A percentile compares a stretch with the other conserved stretches of the same genome.
These are phyloP conservation scores for Halocynthia roretzi DNA, from an alignment of 23 tunicate species.

Conservation along the genomic window DNA sequence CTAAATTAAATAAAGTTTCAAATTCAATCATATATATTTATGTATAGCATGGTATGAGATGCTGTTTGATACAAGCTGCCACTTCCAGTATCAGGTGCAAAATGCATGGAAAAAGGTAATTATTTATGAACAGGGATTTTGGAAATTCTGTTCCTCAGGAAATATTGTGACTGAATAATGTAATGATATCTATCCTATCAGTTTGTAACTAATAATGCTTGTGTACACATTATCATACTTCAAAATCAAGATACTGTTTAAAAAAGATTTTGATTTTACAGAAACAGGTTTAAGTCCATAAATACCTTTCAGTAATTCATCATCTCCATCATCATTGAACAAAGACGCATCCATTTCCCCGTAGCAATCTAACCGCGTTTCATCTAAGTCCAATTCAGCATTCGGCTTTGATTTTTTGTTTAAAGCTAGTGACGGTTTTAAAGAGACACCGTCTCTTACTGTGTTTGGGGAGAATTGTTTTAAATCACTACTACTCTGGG, in stretches of 20 bases:
- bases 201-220: too few relatives aligned
- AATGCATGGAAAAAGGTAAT: too few relatives aligned
- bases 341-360: not conserved
- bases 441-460: not conserved
- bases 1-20: not conserved
- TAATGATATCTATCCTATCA: too few relatives aligned
- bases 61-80: too few relatives aligned
- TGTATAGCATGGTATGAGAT: not conserved
- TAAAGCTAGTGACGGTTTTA: not conserved
- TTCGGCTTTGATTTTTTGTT: not conserved
- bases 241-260: not conserved
- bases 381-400: slow-evolving; percentile 1
- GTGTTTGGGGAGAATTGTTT: not conserved
- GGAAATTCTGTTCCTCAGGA: too few relatives aligned
- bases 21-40: not conserved
- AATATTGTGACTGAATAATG: too few relatives aligned
- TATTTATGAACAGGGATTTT: too few relatives aligned
- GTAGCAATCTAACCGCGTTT: slow-evolving; percentile 1
- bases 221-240: too few relatives aligned
- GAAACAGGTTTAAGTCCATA: not conserved
- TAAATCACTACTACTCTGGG: too few relatives aligned
- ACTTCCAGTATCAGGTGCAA: too few relatives aligned
- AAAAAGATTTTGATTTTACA: not conserved
- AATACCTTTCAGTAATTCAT: not conserved
- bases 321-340: not conserved